These are phyloP conservation scores for Cantharis rufa DNA, from an alignment of 2,888 invertebrate species.

Conservation along the genomic window DNA sequence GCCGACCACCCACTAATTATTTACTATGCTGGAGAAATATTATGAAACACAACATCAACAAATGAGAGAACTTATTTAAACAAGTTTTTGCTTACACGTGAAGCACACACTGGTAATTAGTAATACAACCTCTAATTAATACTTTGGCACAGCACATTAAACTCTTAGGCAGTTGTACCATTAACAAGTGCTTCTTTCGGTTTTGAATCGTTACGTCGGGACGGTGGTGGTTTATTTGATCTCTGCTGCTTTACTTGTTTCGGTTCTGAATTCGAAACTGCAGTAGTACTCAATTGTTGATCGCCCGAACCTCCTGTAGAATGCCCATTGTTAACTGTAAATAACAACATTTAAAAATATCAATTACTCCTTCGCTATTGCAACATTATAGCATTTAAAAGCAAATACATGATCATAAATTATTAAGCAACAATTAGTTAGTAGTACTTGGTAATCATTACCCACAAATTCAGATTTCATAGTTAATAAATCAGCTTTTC, in stretches of 20 bases:
- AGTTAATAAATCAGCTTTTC: not conserved
- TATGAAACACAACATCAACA: slow-evolving; percentile 41
- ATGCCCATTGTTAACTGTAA: slow-evolving; percentile 31
- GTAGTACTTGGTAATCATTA: not conserved
- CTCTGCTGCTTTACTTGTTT: slow-evolving; percentile 37
- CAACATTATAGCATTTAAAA: not conserved
- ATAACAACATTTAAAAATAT: not conserved
- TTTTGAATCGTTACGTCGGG: slow-evolving; percentile 50
- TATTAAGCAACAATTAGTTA: not conserved
- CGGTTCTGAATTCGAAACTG: slow-evolving; percentile 9
- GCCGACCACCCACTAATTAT: slow-evolving; percentile 49
- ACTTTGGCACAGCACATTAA: slow-evolving; percentile 33
- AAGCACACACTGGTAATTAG: slow-evolving; percentile 39
- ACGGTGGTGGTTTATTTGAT: slow-evolving; percentile 48
- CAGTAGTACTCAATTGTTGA: slow-evolving; percentile 19
- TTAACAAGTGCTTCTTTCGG: slow-evolving; percentile 69
- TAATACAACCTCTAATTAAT: slow-evolving; percentile 36
- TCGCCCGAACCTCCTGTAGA: slow-evolving; percentile 29
- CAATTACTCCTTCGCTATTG: not conserved
- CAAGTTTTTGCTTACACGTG: slow-evolving; percentile 35
- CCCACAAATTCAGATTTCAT: not conserved
- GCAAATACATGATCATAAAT: not conserved
- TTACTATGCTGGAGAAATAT: slow-evolving; percentile 45
- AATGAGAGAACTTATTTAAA: slow-evolving; percentile 34
- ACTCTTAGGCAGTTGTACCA: slow-evolving; percentile 62